Base-by-base conservation (phyloP, 2,888 invertebrate species). In the Cremastobaeus sp. region DNA sequence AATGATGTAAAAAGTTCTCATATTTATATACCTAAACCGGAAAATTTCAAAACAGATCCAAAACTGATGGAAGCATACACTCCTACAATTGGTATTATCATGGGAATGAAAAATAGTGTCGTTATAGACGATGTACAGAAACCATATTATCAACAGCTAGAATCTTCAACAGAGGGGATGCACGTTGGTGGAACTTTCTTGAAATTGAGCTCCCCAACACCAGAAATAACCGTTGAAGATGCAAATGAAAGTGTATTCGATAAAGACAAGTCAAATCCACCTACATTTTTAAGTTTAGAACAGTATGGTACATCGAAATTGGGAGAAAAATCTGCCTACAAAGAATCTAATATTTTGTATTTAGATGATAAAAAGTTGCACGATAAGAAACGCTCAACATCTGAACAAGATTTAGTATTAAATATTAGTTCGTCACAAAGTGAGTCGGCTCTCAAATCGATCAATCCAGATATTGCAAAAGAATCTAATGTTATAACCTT, bases 361-460 rank as follows among this genome's bases (percentile, higher is more conserved):
- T 78, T 77, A 0, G 81, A 83, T 18, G 74, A 54, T 15, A 14
- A 9, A 25, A 80, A 79, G 47, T 37, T 80, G 12, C 74, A 66
- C n/a, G 83, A 85, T 3, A 83, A 85, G 66, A 89, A 88, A 18
- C 88, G 92, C 5, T 91, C 91, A 0, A 91, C 89, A 78, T 92
- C 91, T 1, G 92, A 91, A 84, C 92, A 90, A 81, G 93, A 95
- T 80, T 90, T 94, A 14, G 90, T 91, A 18, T 82, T 93, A 80
- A 93, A 92, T 77, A 93, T 96, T 76, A 92, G 92, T 0, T 91
- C 93, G 72, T 94, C 94, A 0, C 94, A 94, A 81, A 94, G 94
- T 81, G 95, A 95, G 83, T 94, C 93, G 2, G 94, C 95, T 39
- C 86, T 96, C 25, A 92, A 91, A 75, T 92, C 92, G 70, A 87